These are phyloP conservation scores for Drosophila ananassae DNA, from an alignment of 1,140 invertebrate genomes.

Conservation along the genomic window DNA sequence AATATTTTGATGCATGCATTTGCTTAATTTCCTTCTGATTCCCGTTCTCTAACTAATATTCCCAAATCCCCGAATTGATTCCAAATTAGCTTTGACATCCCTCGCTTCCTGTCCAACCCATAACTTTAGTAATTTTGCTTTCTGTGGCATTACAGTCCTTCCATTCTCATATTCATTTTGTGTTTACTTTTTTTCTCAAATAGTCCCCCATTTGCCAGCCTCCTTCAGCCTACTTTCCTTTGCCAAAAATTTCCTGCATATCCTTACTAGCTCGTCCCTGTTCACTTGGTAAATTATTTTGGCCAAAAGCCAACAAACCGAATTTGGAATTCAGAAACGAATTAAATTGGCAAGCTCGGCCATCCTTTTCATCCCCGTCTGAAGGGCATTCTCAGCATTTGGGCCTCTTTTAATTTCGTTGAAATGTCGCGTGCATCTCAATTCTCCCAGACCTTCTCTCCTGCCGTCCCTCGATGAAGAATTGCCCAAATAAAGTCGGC, in stretches of 20 bases:
- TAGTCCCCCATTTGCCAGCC: not conserved
- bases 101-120: not conserved
- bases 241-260: slow-evolving; percentile 6
- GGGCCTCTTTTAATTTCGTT: slow-evolving; percentile 51
- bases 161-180: slow-evolving; percentile 21
- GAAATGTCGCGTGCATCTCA: slow-evolving; percentile 55
- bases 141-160: too few species aligned
- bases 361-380: not conserved
- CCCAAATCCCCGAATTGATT: not conserved
- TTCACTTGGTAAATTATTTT: too few species aligned
- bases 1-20: too few species aligned
- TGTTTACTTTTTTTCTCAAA: not conserved
- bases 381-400: slow-evolving; percentile 45
- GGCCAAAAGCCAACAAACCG: slow-evolving; percentile 35
- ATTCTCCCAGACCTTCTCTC: slow-evolving; percentile 7
- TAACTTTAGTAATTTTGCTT: not conserved
- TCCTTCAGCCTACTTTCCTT: slow-evolving; percentile 3
- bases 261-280: slow-evolving; percentile 3
- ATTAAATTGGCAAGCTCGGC: slow-evolving; percentile 55
- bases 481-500: slow-evolving; percentile 44
- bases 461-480: slow-evolving; percentile 20
- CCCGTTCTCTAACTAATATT: too few species aligned
- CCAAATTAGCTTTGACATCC: not conserved
- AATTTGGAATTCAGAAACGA: slow-evolving; percentile 45
- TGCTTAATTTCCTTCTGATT: too few species aligned